phyloP scores from a whole-genome alignment of 2,113 vertebrate genomes.

The Lamprotornis superbus region DNA sequence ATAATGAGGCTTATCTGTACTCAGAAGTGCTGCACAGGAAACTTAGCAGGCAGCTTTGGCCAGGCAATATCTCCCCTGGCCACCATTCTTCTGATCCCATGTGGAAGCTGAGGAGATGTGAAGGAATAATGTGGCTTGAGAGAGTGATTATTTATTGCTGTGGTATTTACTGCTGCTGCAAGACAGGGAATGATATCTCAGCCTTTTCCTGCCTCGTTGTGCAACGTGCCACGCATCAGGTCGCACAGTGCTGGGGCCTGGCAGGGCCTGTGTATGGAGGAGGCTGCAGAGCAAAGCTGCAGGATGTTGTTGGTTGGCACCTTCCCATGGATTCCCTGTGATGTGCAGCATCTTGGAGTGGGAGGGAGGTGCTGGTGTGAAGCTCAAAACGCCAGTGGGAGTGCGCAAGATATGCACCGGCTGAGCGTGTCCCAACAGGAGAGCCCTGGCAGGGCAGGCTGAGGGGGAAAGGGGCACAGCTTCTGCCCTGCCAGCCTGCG shows the following conservation, averaged over 20 bases:
- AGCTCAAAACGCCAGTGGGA: neutral
- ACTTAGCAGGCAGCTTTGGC: neutral
- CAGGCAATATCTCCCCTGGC: neutral
- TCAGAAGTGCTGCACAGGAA: neutral
- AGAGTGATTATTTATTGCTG: neutral
- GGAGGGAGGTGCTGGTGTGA: neutral
- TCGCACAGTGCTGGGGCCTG: neutral
- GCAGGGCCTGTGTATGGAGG: neutral
- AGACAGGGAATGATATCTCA: neutral
- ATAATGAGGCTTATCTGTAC: neutral
- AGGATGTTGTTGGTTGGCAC: slow-evolving; percentile 5
- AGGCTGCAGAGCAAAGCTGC: neutral
- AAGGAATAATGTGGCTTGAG: neutral
- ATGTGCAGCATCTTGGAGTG: neutral
- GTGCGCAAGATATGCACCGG: neutral
- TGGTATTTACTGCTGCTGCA: neutral
- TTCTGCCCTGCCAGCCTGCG: neutral
- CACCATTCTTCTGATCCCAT: neutral
- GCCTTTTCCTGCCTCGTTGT: neutral
- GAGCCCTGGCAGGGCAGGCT: neutral
- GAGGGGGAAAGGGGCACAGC: neutral
- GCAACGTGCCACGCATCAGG: neutral
- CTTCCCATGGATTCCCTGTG: slow-evolving; percentile 19
- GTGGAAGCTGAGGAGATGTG: neutral
- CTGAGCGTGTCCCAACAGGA: neutral